A percentile compares a stretch with the other conserved stretches of the same genome.
Conservation (phyloP, 1,140 invertebrate genomes). For the Sycobia sp. region DNA sequence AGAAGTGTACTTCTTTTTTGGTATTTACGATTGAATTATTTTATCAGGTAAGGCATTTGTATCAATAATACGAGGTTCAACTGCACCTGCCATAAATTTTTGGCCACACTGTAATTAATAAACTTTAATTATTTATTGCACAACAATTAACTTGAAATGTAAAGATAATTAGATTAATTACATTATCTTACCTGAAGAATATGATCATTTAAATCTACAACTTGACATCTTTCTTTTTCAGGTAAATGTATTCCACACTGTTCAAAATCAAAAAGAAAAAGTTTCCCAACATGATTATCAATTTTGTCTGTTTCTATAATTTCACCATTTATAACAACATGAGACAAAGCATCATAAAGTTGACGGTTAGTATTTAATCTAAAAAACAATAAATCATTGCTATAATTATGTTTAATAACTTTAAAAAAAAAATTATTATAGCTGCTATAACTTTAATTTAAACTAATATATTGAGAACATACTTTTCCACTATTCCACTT, state of each 20-base stretch:
- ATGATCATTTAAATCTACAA: constrained; percentile 84
- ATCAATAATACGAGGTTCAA: constrained; percentile 69
- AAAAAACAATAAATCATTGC: constrained; percentile 36
- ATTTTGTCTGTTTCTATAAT: constrained; percentile 69
- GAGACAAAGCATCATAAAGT: constrained; percentile 77
- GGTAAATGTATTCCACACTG: constrained; percentile 93
- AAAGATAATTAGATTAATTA: too few relatives aligned
- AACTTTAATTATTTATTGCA: not conserved
- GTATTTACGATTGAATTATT: constrained; percentile 78
- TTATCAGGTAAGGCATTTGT: constrained; percentile 71
- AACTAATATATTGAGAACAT: too few relatives aligned
- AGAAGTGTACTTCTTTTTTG: constrained; percentile 2
- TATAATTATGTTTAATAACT: not conserved
- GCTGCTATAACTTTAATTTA: not conserved
- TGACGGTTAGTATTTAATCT: constrained; percentile 88
- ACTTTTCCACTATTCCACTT: constrained; percentile 91
- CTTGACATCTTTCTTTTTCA: constrained; percentile 74
- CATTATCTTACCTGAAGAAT: constrained; percentile 69
- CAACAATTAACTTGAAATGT: not conserved
- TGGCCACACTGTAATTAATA: constrained; percentile 79
- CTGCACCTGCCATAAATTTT: constrained; percentile 80
- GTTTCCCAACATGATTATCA: constrained; percentile 82
- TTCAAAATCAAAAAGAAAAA: constrained; percentile 97
- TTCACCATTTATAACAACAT: constrained; percentile 76
- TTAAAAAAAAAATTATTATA: not conserved